Evolutionary conservation across 2,888 invertebrate species (phyloP).

Genomic region (Punctoribates punctum): DNA sequence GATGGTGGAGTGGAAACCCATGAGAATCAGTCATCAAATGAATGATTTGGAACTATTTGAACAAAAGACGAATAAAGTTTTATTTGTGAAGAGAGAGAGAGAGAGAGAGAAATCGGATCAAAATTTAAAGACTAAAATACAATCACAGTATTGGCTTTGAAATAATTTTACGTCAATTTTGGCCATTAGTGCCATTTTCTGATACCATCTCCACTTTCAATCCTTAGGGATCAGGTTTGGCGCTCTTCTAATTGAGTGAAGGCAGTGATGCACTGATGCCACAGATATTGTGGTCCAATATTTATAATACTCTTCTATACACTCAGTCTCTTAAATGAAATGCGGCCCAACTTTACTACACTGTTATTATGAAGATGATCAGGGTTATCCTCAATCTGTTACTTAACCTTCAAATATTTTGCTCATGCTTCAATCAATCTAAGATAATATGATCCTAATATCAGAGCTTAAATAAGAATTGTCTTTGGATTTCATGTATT

Average conservation of each 20-base stretch:
- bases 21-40: no score
- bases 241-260: conserved; percentile 31
- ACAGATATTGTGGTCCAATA: conserved; percentile 29
- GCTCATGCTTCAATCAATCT: no score
- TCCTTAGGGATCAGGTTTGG: conserved; percentile 28
- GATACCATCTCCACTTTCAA: conserved; percentile 26
- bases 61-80: conserved; percentile 19
- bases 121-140: not conserved
- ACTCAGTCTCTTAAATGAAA: conserved; percentile 16
- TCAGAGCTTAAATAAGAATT: no score
- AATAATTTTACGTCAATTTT: conserved; percentile 35
- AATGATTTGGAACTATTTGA: no score
- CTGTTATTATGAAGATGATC: no score
- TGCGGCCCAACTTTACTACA: not conserved
- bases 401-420: no score
- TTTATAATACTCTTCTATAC: conserved; percentile 1
- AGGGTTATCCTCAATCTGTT: no score
- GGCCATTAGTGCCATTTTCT: conserved; percentile 25
- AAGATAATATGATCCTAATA: no score
- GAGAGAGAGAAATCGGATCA: conserved; percentile 5
- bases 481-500: no score
- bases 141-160: not conserved
- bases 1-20: no score
- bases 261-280: conserved; percentile 11
- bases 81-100: not conserved